Percentiles rank a stretch among this genome's conserved stretches.
Evolutionary conservation across 2,113 vertebrate species (phyloP).

Genomic region (Laterallus jamaicensis): DNA sequence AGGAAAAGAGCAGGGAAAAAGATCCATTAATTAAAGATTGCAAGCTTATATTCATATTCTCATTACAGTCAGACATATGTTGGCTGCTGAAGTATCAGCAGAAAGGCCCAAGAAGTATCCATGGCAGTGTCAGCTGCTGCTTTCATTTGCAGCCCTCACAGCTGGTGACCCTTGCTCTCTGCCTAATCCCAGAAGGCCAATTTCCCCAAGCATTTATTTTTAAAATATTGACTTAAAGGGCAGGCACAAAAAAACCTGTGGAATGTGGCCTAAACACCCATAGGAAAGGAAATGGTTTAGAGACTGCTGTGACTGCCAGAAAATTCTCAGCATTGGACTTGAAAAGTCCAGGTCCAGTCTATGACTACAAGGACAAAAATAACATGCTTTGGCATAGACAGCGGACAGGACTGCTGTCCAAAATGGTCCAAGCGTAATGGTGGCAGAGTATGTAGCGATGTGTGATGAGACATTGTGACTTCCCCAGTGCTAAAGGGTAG

Average conservation of each 20-base stretch:
- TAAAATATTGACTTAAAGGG: background rate
- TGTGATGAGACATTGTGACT: background rate
- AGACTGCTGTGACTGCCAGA: background rate
- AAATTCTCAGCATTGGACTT: background rate
- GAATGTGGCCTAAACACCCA: background rate
- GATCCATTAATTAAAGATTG: background rate
- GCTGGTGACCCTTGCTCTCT: background rate
- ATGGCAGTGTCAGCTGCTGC: background rate
- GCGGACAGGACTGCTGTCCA: accelerated
- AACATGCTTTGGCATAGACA: background rate
- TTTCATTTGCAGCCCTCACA: background rate
- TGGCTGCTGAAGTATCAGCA: background rate
- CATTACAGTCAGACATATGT: background rate
- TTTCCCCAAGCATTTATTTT: background rate
- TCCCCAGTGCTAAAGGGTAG: accelerated
- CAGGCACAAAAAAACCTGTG: background rate
- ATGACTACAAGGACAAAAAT: background rate
- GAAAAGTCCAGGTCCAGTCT: background rate
- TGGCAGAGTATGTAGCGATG: accelerated
- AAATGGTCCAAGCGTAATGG: accelerated
- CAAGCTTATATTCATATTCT: background rate
- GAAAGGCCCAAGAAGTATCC: background rate
- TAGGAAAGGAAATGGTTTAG: background rate
- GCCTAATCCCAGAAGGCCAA: background rate
- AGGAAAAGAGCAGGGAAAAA: background rate